Evolutionary conservation across 2,113 vertebrate genomes (phyloP).

Genomic region (Fulica atra): DNA sequence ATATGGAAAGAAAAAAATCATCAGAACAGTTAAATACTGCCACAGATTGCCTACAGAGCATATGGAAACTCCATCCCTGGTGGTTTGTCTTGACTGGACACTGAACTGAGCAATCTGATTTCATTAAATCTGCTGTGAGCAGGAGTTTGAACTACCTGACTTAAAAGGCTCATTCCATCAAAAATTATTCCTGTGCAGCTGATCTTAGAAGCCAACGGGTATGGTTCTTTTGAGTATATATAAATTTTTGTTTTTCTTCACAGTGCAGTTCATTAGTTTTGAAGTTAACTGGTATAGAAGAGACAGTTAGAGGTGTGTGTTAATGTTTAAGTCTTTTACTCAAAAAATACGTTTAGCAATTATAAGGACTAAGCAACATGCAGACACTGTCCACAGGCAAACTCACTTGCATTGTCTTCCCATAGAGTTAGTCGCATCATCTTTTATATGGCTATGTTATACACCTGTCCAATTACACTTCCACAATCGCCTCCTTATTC

Average conservation of each 20-base stretch:
- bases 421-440: background rate
- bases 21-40: background rate
- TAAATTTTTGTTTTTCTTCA: background rate
- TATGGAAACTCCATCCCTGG: background rate
- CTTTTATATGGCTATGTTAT: background rate
- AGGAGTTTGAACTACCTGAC: background rate
- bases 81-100: background rate
- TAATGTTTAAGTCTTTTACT: background rate
- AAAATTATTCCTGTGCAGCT: background rate
- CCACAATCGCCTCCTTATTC: no score
- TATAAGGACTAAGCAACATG: background rate
- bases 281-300: background rate
- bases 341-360: background rate
- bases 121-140: background rate
- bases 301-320: background rate
- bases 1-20: background rate
- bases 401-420: background rate
- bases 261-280: background rate
- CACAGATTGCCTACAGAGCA: background rate
- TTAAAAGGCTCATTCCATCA: background rate
- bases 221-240: background rate
- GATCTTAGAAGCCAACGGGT: background rate
- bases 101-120: background rate
- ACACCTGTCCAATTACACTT: background rate
- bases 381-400: background rate